Percentiles rank a stretch among this genome's conserved stretches.
Conservation (phyloP, 2,113 vertebrate genomes). For the Tiliqua scincoides region DNA sequence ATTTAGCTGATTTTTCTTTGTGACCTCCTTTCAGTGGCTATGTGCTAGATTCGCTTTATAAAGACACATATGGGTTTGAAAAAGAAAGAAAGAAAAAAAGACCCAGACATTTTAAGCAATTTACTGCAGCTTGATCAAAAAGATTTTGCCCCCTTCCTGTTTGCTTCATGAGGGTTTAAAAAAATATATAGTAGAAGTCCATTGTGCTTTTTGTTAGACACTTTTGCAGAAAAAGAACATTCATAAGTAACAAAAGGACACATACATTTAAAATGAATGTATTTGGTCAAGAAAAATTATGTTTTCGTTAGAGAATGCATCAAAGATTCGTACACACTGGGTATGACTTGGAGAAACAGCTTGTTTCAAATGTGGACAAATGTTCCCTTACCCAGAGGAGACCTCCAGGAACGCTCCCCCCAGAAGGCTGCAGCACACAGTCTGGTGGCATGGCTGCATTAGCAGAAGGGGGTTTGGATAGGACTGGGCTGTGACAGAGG, state of each 20-base stretch:
- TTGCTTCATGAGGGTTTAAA: conserved; percentile 39
- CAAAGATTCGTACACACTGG: neutral
- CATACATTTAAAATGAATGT: conserved; percentile 39
- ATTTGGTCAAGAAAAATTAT: conserved; percentile 55
- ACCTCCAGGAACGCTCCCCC: too few relatives aligned
- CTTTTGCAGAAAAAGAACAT: conserved; percentile 30
- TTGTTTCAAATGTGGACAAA: conserved; percentile 6
- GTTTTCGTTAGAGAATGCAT: conserved; percentile 49
- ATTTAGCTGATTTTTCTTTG: conserved; percentile 44
- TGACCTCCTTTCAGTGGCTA: conserved; percentile 34
- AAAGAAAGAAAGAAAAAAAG: conserved; percentile 51
- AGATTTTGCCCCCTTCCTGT: conserved; percentile 35
- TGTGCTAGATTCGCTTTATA: conserved; percentile 37
- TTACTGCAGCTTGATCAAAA: conserved; percentile 62
- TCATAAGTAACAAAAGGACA: conserved; percentile 28
- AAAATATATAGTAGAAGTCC: conserved; percentile 48
- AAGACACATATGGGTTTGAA: conserved; percentile 45
- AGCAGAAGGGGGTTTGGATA: too few relatives aligned
- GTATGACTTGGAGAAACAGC: conserved; percentile 35
- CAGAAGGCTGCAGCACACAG: too few relatives aligned
- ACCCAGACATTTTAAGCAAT: conserved; percentile 57
- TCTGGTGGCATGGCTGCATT: too few relatives aligned
- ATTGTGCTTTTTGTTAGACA: conserved; percentile 45
- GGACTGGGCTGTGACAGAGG: too few relatives aligned
- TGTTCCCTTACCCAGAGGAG: too few relatives aligned